A percentile compares a stretch with the other conserved stretches of the same genome.
Evolutionary conservation across 1,140 invertebrate genomes (phyloP).

Genomic region (Drosophila yakuba): DNA sequence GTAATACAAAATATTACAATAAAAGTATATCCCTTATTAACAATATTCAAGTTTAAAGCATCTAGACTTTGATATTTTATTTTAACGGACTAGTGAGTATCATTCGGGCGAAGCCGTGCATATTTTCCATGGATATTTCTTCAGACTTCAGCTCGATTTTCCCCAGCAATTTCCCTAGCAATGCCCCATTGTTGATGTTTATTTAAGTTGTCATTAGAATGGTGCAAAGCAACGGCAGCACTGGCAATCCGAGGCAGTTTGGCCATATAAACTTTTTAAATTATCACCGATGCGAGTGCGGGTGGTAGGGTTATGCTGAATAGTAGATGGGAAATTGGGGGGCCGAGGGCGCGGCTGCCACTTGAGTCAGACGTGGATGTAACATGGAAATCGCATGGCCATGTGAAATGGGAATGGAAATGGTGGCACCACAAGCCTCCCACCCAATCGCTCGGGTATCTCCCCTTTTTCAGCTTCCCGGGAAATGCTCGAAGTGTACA

Average conservation of each 20-base stretch:
- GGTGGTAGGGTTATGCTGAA: not conserved
- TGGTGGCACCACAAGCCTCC: conserved; percentile 14
- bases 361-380: conserved; percentile 66
- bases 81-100: not conserved
- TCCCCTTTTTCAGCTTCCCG: conserved; percentile 49
- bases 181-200: conserved; percentile 67
- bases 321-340: not conserved
- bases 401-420: conserved; percentile 76
- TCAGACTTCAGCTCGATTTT: conserved; percentile 25
- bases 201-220: conserved; percentile 83
- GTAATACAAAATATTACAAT: not conserved
- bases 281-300: conserved; percentile 68
- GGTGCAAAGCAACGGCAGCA: conserved; percentile 54
- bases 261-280: conserved; percentile 80
- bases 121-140: conserved; percentile 10
- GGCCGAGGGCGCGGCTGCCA: conserved; percentile 55
- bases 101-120: not conserved
- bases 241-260: conserved; percentile 50
- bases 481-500: conserved; percentile 59
- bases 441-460: conserved; percentile 9
- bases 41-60: not conserved
- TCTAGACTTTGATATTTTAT: not conserved
- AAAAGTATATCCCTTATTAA: not conserved
- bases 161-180: conserved; percentile 36
- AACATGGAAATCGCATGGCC: conserved; percentile 77